These are phyloP conservation scores for Abrostola tripartita DNA, from an alignment of 2,888 invertebrate genomes.

Conservation along the genomic window DNA sequence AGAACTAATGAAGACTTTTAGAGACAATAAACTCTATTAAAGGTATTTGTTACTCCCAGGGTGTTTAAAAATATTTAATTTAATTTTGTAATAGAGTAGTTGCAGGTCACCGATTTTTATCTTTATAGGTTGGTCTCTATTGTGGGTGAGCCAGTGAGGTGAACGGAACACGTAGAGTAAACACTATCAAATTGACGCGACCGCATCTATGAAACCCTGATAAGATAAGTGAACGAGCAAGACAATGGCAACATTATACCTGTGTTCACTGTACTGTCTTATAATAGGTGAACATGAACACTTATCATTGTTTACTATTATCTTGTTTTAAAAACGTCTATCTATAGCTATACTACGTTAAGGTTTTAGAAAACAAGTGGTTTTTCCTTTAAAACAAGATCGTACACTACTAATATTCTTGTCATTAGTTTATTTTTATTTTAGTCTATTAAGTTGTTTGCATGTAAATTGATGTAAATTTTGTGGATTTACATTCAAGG, in stretches of 20 bases:
- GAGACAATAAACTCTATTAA: too few relatives aligned
- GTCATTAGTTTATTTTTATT: too few relatives aligned
- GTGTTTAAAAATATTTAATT: not conserved
- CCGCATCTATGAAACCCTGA: constrained; percentile 48
- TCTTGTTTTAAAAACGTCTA: constrained; percentile 6
- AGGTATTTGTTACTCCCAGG: too few relatives aligned
- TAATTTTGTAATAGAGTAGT: constrained; percentile 7
- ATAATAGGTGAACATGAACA: constrained; percentile 30
- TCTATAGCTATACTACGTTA: not conserved
- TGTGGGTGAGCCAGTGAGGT: constrained; percentile 30
- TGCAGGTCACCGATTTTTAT: constrained; percentile 45
- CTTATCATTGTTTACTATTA: constrained; percentile 13
- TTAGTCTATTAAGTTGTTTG: too few relatives aligned
- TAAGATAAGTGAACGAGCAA: constrained; percentile 56
- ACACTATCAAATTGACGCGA: constrained; percentile 43
- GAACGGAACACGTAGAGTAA: constrained; percentile 40
- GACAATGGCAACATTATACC: constrained; percentile 33
- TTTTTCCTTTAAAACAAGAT: not conserved
- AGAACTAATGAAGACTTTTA: too few relatives aligned
- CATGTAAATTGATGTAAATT: too few relatives aligned
- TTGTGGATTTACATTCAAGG: too few relatives aligned
- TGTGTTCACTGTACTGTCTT: constrained; percentile 5
- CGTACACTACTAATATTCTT: too few relatives aligned
- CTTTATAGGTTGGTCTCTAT: constrained; percentile 5
- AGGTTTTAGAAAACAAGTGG: not conserved